These are phyloP conservation scores for Euclidia mi DNA, from an alignment of 2,888 invertebrate species.

Conservation along the genomic window DNA sequence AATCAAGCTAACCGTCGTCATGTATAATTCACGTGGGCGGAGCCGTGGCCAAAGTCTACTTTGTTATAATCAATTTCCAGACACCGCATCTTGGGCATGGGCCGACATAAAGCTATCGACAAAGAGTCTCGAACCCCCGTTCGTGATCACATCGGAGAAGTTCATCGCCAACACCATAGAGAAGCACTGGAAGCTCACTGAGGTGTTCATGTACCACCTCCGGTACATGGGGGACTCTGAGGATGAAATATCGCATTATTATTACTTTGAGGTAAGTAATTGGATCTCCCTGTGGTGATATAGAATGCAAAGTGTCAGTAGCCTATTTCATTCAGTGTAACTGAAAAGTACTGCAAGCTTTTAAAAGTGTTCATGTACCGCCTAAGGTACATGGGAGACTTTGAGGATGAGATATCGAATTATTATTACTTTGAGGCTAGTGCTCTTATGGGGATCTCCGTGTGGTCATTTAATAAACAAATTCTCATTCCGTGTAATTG, in stretches of 20 bases:
- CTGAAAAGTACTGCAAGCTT: too few species aligned
- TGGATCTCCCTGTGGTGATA: too few species aligned
- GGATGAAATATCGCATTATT: slow-evolving; percentile 73
- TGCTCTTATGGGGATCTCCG: too few species aligned
- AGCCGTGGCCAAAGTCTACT: too few species aligned
- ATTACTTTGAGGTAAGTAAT: slow-evolving; percentile 83
- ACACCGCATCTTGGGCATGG: slow-evolving; percentile 39
- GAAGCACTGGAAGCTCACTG: slow-evolving; percentile 71
- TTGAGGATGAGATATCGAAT: slow-evolving; percentile 71
- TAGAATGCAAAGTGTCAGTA: too few species aligned
- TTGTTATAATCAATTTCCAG: slow-evolving; percentile 44
- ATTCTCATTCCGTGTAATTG: too few species aligned
- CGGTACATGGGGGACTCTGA: slow-evolving; percentile 67
- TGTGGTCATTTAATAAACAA: too few species aligned
- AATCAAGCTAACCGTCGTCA: too few species aligned
- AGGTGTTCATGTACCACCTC: slow-evolving; percentile 67
- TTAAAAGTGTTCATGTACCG: too few species aligned
- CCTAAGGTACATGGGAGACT: slow-evolving; percentile 52
- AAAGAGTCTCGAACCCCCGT: slow-evolving; percentile 59
- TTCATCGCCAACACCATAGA: slow-evolving; percentile 73
- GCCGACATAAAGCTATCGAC: slow-evolving; percentile 61
- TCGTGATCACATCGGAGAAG: slow-evolving; percentile 65
- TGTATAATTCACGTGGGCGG: too few species aligned
- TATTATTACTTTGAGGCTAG: slow-evolving; percentile 81
- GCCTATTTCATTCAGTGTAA: too few species aligned